Conservation (phyloP, 2,888 invertebrate genomes). For the Drosophila helvetica region DNA sequence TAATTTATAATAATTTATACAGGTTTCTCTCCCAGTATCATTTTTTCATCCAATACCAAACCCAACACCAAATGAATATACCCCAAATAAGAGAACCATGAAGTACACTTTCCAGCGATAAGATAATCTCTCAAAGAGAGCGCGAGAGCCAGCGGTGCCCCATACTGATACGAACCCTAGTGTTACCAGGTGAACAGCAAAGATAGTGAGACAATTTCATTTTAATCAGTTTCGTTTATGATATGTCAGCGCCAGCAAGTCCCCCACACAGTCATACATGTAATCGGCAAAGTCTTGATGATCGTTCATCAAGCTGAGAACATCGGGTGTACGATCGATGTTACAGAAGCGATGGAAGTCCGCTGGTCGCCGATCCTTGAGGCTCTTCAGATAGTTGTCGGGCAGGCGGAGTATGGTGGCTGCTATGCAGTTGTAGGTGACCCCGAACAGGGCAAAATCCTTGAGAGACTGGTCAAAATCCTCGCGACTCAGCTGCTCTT, state of each 20-base stretch:
- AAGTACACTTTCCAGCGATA: conserved; percentile 34
- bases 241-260: conserved; percentile 72
- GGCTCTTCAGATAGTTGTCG: conserved; percentile 76
- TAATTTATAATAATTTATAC: background rate
- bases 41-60: too few relatives aligned
- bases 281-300: conserved; percentile 60
- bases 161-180: conserved; percentile 40
- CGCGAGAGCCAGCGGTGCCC: background rate
- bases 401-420: conserved; percentile 80
- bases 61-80: background rate
- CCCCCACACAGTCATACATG: conserved; percentile 73
- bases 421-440: conserved; percentile 82
- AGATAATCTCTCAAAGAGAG: conserved; percentile 30
- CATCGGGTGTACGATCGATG: conserved; percentile 67
- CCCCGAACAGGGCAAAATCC: conserved; percentile 81
- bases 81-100: background rate
- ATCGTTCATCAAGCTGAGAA: conserved; percentile 60
- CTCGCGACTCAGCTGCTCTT: conserved; percentile 75
- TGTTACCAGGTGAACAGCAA: conserved; percentile 39
- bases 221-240: conserved; percentile 43
- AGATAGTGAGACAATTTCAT: conserved; percentile 10
- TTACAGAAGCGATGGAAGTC: conserved; percentile 83
- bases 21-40: too few relatives aligned
- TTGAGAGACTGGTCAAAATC: conserved; percentile 81
- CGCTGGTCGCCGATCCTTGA: conserved; percentile 78